Evolutionary conservation across 2,797 vertebrate species (phyloP).

Genomic region (Xerus rutilus): DNA sequence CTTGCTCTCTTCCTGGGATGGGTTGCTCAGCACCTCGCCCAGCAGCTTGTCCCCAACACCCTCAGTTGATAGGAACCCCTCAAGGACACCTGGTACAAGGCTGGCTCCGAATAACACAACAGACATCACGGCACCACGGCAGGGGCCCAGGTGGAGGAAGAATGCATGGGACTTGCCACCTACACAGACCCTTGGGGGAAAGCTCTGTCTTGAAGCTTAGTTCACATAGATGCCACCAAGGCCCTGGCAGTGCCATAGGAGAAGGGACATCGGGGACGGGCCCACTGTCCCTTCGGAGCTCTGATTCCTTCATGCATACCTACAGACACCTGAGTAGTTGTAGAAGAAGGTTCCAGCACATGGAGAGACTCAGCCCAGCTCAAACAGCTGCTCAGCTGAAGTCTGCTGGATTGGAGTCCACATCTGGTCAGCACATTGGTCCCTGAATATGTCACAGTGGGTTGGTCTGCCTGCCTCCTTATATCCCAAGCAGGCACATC

Average conservation of each 20-base stretch:
- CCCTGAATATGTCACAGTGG: background rate
- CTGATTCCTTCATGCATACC: fast-evolving
- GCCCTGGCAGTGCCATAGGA: no score
- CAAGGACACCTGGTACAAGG: background rate
- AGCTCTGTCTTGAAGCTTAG: background rate
- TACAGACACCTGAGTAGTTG: background rate
- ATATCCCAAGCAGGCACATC: fast-evolving
- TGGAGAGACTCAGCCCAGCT: background rate
- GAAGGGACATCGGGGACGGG: no score
- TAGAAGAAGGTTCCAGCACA: background rate
- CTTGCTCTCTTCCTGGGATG: background rate
- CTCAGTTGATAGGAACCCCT: background rate
- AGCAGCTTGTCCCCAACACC: background rate
- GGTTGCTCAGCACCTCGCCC: background rate
- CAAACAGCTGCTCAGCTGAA: fast-evolving
- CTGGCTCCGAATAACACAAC: background rate
- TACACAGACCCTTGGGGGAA: background rate
- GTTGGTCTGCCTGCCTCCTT: background rate
- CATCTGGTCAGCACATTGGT: background rate
- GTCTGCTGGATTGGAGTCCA: fast-evolving
- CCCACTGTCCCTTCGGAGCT: background rate
- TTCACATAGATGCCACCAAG: background rate
- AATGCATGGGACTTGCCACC: fast-evolving
- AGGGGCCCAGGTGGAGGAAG: background rate
- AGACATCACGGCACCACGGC: fast-evolving